These are phyloP conservation scores for Apocrypta bakeri DNA, from an alignment of 1,140 invertebrate genomes.

Conservation along the genomic window DNA sequence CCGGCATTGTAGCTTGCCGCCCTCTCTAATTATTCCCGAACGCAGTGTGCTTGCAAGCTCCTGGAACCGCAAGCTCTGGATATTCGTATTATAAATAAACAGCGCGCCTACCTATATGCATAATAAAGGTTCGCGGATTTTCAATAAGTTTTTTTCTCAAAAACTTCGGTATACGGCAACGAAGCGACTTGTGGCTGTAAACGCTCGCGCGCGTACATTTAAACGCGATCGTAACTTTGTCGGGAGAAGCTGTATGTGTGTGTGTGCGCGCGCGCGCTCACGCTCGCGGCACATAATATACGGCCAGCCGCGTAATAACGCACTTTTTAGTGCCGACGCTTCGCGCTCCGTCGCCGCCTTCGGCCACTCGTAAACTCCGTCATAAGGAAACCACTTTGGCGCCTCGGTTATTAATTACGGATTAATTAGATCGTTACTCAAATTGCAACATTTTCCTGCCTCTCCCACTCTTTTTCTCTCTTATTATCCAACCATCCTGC, in stretches of 20 bases:
- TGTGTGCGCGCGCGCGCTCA: too few relatives aligned
- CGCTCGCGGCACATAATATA: background rate
- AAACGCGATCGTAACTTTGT: background rate
- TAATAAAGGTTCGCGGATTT: background rate
- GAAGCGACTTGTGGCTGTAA: background rate
- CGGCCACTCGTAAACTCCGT: conserved; percentile 7
- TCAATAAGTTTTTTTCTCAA: background rate
- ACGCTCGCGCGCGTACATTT: background rate
- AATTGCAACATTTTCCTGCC: background rate
- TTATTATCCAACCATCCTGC: too few relatives aligned
- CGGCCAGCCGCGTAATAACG: conserved; percentile 21
- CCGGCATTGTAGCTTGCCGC: background rate
- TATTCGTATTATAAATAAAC: background rate
- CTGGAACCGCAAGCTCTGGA: background rate
- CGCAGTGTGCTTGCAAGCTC: background rate
- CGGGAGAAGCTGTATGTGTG: too few relatives aligned
- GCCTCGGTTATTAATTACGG: conserved; percentile 29
- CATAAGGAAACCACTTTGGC: conserved; percentile 16
- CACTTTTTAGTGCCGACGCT: conserved; percentile 29
- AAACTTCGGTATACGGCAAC: background rate
- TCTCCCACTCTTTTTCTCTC: background rate
- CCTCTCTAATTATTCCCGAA: background rate
- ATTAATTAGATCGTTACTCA: conserved; percentile 27
- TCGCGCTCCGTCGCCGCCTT: background rate
- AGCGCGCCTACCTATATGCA: background rate